Evolutionary conservation across 2,797 vertebrate genomes (phyloP), one percentile per base, ranked within the genome.

Genomic region (Myotis findleyi): DNA sequence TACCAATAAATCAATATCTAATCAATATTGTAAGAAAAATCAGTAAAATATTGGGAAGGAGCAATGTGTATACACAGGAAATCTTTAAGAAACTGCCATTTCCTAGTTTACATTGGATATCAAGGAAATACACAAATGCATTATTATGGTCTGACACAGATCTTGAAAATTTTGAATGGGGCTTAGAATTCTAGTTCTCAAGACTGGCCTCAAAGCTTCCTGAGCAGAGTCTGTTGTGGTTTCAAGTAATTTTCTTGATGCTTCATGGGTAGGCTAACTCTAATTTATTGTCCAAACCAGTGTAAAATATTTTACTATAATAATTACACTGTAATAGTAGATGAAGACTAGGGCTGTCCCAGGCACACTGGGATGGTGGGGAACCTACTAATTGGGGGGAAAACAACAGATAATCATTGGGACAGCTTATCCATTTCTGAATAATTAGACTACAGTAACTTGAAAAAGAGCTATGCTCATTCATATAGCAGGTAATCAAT

Each of bases 11-110:
- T 62, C 17, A 64, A 36, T 86, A 89, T 33, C 87, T 69, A 77
- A 33, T 62, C 17, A 64, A 36, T 86, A 79, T 75, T 73, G 87
- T 62, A 38, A 47, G 18, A 82, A 95, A 94, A 92, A 59, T 49
- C 51, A 87, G 17, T 66, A 92, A 12, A 14, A 44, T 59, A 38
- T 77, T 73, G 62, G 49, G 80, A 94, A 62, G 8, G 2, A 4
- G 18, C n/a, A 59, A 53, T 59, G 4, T 16, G 3, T 30, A 59
- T 9, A 23, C 3, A 71, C 8, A 83, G 4, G 2, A 75, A 41
- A 41, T 81, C 18, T 66, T 85, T 82, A 25, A 59, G 30, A 77
- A 77, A 49, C 1, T 20, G 1, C 2, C 10, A 57, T 64, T 87
- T 89, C 13, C 16, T 72, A n/a, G 21, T 64, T 44, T 87, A 30